Base-by-base conservation (phyloP, 2,797 vertebrate genomes). In the Sebastes oblongus region DNA sequence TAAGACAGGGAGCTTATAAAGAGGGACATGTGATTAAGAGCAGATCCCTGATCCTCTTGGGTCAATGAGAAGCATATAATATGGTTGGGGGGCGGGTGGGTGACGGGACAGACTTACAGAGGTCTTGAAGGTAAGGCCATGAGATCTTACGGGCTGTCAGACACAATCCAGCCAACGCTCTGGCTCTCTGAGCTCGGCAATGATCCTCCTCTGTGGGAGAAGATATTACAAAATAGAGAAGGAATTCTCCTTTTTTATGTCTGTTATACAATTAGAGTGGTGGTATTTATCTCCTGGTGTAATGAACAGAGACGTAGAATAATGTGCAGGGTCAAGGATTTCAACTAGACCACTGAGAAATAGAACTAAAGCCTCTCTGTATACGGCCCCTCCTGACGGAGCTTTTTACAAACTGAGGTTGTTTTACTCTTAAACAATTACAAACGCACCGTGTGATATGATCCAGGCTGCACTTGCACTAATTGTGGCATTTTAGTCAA, bases 11-110 rank as follows among this genome's bases (percentile, higher is more conserved):
- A 91, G 89, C 91, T 94, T 93, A 94, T 92, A 82, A 95, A 92
- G 91, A 92, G 68, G 82, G 89, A 93, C 73, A 68, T 85, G 86
- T 95, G 95, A 96, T 95, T 92, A 94, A 94, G 92, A 94, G 89
- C 93, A 95, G 93, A 93, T 88, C 90, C 73, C 80, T 79, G 78
- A 80, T 89, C 77, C 75, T 87, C 87, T 75, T 78, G 87, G 89
- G 88, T 91, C 85, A 86, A 62, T 58, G 72, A 84, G 77, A 81
- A 93, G 76, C 76, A 82, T 77, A 80, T 85, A 82, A 85, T 88
- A 83, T 85, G 68, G 59, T 84, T 75, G 32, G 62, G 69, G 59
- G 72, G 61, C 56, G 14, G 66, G 60, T 59, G 3, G 59, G 5
- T 36, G 69, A 68, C n/a, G 52, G 76, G 67, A 89, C 85, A 86